A percentile compares a stretch with the other conserved stretches of the same genome.
phyloP scores from a whole-genome alignment of 1,140 invertebrate genomes.

The Hycleus phaleratus region DNA sequence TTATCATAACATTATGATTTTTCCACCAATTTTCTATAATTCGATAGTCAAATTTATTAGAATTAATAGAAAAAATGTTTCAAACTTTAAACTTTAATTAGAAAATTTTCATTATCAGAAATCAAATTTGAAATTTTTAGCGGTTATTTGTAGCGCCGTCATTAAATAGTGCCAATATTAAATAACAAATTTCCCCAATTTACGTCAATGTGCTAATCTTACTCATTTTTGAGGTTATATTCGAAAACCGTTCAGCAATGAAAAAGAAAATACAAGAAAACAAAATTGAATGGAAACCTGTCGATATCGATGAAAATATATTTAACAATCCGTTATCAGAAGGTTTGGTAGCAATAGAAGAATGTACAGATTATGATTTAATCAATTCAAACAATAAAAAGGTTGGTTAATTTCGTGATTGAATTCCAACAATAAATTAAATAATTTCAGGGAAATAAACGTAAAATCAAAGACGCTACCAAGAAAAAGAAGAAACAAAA shows the following conservation, averaged over 20 bases:
- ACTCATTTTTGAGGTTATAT: no score
- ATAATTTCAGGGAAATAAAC: conserved; percentile 5
- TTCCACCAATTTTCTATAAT: no score
- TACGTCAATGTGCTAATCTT: no score
- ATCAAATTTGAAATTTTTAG: no score
- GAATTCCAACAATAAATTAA: conserved; percentile 4
- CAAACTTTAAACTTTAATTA: no score
- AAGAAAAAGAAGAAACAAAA: conserved; percentile 12
- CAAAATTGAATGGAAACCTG: conserved; percentile 45
- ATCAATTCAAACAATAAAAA: conserved; percentile 36
- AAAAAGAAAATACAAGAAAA: background rate
- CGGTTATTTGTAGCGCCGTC: no score
- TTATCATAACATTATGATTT: no score
- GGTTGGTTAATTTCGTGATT: conserved; percentile 18
- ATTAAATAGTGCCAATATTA: no score
- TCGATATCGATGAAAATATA: conserved; percentile 47
- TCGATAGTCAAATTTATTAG: no score
- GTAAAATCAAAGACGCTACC: background rate
- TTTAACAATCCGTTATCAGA: conserved; percentile 43
- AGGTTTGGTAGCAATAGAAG: conserved; percentile 54
- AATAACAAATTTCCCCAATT: no score
- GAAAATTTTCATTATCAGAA: no score
- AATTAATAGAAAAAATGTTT: no score
- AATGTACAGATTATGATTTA: conserved; percentile 51
- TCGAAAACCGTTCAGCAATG: background rate